A percentile compares a stretch with the other conserved stretches of the same genome.
Conservation (phyloP, 2,797 vertebrate species). For the Callimico goeldii region DNA sequence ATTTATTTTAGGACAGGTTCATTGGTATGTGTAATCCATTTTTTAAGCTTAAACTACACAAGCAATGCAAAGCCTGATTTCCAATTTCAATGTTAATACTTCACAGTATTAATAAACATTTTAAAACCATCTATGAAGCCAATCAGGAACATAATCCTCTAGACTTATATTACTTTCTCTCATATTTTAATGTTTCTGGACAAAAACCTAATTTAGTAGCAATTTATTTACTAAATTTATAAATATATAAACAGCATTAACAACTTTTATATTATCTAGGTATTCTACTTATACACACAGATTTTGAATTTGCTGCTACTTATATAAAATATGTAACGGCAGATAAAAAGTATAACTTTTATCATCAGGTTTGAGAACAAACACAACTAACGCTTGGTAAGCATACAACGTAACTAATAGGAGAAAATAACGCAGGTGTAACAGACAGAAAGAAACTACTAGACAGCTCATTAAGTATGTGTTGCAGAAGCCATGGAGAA, state of each 20-base stretch:
- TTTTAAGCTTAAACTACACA: neutral
- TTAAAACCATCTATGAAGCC: neutral
- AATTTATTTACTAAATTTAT: neutral
- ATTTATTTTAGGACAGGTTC: neutral
- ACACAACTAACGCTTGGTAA: neutral
- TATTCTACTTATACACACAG: neutral
- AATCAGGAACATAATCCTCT: neutral
- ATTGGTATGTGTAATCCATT: neutral
- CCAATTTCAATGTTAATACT: neutral
- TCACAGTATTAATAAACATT: neutral
- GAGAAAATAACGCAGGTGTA: neutral
- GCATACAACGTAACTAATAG: no score
- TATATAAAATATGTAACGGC: neutral
- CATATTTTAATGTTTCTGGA: neutral
- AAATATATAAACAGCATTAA: neutral
- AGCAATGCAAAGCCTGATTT: neutral
- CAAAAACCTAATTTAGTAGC: neutral
- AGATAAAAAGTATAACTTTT: neutral
- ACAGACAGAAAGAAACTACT: neutral
- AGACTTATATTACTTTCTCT: neutral
- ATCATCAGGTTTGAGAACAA: neutral
- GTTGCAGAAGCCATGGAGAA: neutral
- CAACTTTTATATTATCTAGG: neutral
- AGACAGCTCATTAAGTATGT: neutral
- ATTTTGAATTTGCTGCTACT: neutral